These are phyloP conservation scores for Agrochola litura DNA, from an alignment of 2,888 invertebrate species.

Conservation along the genomic window DNA sequence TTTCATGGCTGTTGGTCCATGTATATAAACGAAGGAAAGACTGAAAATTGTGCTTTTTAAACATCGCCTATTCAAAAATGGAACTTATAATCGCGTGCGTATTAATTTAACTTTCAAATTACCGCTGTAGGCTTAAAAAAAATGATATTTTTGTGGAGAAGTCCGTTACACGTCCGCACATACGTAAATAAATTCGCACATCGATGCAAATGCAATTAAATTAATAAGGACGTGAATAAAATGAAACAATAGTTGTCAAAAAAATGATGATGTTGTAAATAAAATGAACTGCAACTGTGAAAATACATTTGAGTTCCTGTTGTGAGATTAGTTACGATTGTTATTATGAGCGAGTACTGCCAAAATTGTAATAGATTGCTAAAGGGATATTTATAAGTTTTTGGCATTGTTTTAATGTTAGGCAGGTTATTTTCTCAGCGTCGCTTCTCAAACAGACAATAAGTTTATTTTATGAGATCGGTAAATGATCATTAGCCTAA, in stretches of 20 bases:
- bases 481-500: slow-evolving; percentile 51
- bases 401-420: slow-evolving; percentile 50
- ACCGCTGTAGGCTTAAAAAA: slow-evolving; percentile 26
- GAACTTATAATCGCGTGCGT: slow-evolving; percentile 45
- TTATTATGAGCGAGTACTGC: slow-evolving; percentile 48
- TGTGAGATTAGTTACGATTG: slow-evolving; percentile 48
- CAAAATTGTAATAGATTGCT: slow-evolving; percentile 50
- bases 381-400: slow-evolving; percentile 33
- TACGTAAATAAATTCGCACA: slow-evolving; percentile 39
- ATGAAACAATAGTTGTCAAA: no score
- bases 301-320: slow-evolving; percentile 39
- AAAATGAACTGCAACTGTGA: slow-evolving; percentile 27
- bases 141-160: slow-evolving; percentile 34
- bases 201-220: slow-evolving; percentile 47
- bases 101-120: slow-evolving; percentile 47
- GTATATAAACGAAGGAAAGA: slow-evolving; percentile 87
- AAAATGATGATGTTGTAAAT: no score
- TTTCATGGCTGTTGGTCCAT: slow-evolving; percentile 77
- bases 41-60: slow-evolving; percentile 78
- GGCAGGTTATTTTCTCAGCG: slow-evolving; percentile 52
- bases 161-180: slow-evolving; percentile 32
- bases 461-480: slow-evolving; percentile 57
- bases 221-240: slow-evolving; percentile 32
- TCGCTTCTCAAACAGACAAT: slow-evolving; percentile 63
- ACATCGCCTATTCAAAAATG: slow-evolving; percentile 61